Percentiles rank a stretch among this genome's conserved stretches.
phyloP scores from a whole-genome alignment of 2,888 invertebrate species.

The Netelia virgata region DNA sequence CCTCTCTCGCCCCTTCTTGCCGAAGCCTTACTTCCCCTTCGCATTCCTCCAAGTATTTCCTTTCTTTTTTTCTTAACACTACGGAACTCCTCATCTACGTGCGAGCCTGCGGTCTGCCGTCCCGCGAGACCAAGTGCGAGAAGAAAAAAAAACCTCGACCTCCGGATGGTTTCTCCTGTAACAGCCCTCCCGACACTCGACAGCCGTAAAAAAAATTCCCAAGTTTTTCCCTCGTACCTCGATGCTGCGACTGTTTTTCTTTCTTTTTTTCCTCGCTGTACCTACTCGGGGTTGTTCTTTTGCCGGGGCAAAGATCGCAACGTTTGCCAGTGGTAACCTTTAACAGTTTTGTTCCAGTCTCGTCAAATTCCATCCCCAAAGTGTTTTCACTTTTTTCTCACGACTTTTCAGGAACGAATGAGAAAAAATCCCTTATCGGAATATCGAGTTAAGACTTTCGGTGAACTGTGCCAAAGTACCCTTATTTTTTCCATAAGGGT shows the following conservation, averaged over 20 bases:
- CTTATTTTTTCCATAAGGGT: neutral
- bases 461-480: neutral
- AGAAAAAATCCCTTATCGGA: neutral
- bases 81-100: conserved; percentile 50
- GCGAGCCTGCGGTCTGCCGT: conserved; percentile 11
- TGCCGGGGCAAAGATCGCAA: neutral
- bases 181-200: conserved; percentile 62
- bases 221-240: conserved; percentile 18
- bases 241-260: neutral
- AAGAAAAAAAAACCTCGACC: conserved; percentile 45
- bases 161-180: conserved; percentile 58
- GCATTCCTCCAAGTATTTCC: conserved; percentile 40
- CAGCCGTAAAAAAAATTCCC: conserved; percentile 51
- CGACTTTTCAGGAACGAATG: neutral
- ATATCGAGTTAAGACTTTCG: conserved; percentile 2
- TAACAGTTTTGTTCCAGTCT: conserved; percentile 19
- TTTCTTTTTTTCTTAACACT: conserved; percentile 42
- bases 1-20: conserved; percentile 19
- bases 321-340: neutral
- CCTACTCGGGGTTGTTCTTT: neutral
- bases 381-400: too few species aligned
- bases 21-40: neutral
- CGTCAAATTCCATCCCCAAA: neutral
- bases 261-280: conserved; percentile 1
- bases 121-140: conserved; percentile 45